These are phyloP conservation scores for Montipora efflorescens DNA, from an alignment of 64 coral and sea anemone species.

Conservation along the genomic window DNA sequence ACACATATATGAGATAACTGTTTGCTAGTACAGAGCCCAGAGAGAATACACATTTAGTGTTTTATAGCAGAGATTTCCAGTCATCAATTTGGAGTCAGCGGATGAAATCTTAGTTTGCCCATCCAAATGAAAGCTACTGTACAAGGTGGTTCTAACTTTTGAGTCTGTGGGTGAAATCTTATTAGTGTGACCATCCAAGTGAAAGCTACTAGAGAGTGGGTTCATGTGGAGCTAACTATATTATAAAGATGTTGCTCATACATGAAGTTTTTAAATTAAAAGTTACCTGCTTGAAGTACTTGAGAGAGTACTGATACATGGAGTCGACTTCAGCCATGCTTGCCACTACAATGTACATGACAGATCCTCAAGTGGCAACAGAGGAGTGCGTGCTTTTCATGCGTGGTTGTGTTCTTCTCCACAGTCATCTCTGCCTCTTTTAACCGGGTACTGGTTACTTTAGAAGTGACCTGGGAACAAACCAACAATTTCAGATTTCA, in stretches of 20 bases:
- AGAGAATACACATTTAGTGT: too few species aligned
- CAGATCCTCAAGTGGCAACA: slow-evolving; percentile 94
- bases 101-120: background rate
- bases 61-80: too few species aligned
- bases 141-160: background rate
- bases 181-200: background rate
- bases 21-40: too few species aligned
- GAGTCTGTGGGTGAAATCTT: background rate
- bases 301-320: slow-evolving; percentile 97
- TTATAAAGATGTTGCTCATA: background rate
- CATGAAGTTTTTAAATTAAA: background rate
- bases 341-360: slow-evolving; percentile 98
- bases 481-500: background rate
- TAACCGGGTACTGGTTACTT: slow-evolving; percentile 91
- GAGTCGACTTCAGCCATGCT: slow-evolving; percentile 97
- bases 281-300: slow-evolving; percentile 93
- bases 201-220: background rate
- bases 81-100: too few species aligned
- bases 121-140: background rate
- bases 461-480: slow-evolving; percentile 85
- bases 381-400: slow-evolving; percentile 96
- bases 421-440: slow-evolving; percentile 97
- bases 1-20: too few species aligned
- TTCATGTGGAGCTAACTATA: background rate
- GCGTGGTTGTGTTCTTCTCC: slow-evolving; percentile 83